A percentile compares a stretch with the other conserved stretches of the same genome.
phyloP scores from a whole-genome alignment of 2,113 vertebrate species.

The Halcyon senegalensis region DNA sequence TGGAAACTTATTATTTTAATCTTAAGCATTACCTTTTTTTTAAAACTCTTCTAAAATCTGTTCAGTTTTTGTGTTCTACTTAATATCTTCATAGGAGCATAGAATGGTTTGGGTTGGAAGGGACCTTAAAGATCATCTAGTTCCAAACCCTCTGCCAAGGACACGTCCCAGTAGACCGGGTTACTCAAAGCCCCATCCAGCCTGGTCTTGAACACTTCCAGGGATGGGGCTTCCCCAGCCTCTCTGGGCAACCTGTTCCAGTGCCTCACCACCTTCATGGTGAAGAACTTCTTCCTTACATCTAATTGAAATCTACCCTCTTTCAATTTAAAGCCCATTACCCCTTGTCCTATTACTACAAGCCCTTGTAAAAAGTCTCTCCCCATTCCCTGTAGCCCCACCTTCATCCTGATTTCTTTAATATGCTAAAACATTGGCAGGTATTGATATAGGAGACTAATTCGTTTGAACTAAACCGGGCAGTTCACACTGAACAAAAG shows the following conservation, averaged over 20 bases:
- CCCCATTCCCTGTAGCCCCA: background rate
- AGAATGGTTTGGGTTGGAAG: background rate
- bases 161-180: background rate
- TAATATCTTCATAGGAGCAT: background rate
- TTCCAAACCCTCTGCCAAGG: background rate
- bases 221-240: background rate
- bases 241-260: background rate
- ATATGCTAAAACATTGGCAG: slow-evolving; percentile 7
- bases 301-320: background rate
- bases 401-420: slow-evolving; percentile 1
- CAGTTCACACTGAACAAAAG: slow-evolving; percentile 9
- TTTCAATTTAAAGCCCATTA: background rate
- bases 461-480: background rate
- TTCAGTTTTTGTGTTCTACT: background rate
- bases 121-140: background rate
- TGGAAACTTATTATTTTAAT: slow-evolving; percentile 48
- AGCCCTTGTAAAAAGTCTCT: no score
- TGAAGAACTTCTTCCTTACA: background rate
- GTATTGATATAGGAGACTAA: background rate
- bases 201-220: background rate
- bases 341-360: background rate
- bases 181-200: background rate
- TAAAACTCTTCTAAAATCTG: background rate
- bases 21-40: background rate
- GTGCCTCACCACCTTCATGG: background rate